Evolutionary conservation across 2,888 invertebrate species (phyloP).

Genomic region (Actias luna): DNA sequence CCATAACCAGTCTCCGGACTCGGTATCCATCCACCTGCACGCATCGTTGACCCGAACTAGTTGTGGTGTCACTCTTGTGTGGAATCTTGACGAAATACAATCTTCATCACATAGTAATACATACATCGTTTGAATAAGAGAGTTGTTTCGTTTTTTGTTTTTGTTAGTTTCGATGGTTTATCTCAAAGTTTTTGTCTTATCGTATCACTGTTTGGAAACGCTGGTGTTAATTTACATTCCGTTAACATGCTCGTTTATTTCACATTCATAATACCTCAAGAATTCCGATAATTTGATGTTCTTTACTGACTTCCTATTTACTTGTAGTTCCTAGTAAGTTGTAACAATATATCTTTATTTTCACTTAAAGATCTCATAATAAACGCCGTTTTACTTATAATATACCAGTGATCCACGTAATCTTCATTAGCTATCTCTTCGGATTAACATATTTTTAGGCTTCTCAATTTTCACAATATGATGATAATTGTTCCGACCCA

Average conservation of each 20-base stretch:
- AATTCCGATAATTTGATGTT: background rate
- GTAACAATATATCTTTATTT: too few species aligned
- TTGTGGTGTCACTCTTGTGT: slow-evolving; percentile 27
- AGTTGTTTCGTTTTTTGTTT: background rate
- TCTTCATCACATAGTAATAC: background rate
- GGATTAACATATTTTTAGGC: background rate
- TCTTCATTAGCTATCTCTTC: background rate
- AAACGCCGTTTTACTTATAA: background rate
- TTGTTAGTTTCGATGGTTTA: background rate
- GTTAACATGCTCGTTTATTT: background rate
- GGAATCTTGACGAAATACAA: slow-evolving; percentile 5
- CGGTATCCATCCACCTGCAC: slow-evolving; percentile 6
- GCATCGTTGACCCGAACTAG: slow-evolving; percentile 24
- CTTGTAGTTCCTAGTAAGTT: too few species aligned
- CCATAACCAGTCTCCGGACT: slow-evolving; percentile 3
- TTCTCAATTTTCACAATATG: background rate
- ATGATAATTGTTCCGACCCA: too few species aligned
- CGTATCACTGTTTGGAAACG: background rate
- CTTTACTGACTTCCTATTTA: background rate
- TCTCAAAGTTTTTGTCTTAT: slow-evolving; percentile 6
- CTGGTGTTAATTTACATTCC: background rate
- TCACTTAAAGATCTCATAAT: too few species aligned
- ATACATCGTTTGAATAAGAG: background rate
- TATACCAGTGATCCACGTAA: background rate
- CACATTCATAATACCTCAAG: background rate